Evolutionary conservation across 2,113 vertebrate genomes (phyloP), one percentile per base, ranked within the genome.

Genomic region (Melanerpes aurifrons): DNA sequence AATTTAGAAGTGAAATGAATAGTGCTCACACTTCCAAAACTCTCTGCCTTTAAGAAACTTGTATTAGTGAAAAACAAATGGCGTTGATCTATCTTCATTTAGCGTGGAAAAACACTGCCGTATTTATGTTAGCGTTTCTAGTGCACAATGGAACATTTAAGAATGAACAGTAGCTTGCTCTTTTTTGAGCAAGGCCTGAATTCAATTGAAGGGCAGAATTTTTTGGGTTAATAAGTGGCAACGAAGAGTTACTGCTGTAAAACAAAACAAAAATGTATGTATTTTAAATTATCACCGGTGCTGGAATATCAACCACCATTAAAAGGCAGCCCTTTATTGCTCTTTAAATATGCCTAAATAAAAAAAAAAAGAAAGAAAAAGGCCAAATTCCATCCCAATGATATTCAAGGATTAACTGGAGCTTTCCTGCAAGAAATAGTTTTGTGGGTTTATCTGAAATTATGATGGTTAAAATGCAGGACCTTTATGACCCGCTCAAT

Each of bases 401-500:
- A 94, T 82, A 96, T 93, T 94, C 92, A 87, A 81, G 68, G 86
- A 97, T 97, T 97, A 96, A 90, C 80, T 81, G 61, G 84, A 87
- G 58, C 58, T 96, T 91, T 79, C 94, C 73, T 89, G 80, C 67
- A 89, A 96, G 96, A 97, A 96, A 94, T 70, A 92, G 96, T 53
- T 86, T 92, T 97, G 97, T 89, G 96, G 96, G 90, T 98, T 98
- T 98, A 98, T 98, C 98, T 98, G 93, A 97, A 97, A 95, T 64
- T 71, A 96, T 90, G 95, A 96, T 97, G 97, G 97, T 97, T 98
- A 98, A 98, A 98, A 98, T 91, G 94, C 97, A 96, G 95, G 97
- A 98, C 98, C 98, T 98, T 98, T 98, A 97, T 98, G 98, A 98
- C 98, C 98, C 97, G 96, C 95, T 98, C 98, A 97, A 98, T 98